Evolutionary conservation across 2,888 invertebrate species (phyloP).

Genomic region (Brachycybe producta): DNA sequence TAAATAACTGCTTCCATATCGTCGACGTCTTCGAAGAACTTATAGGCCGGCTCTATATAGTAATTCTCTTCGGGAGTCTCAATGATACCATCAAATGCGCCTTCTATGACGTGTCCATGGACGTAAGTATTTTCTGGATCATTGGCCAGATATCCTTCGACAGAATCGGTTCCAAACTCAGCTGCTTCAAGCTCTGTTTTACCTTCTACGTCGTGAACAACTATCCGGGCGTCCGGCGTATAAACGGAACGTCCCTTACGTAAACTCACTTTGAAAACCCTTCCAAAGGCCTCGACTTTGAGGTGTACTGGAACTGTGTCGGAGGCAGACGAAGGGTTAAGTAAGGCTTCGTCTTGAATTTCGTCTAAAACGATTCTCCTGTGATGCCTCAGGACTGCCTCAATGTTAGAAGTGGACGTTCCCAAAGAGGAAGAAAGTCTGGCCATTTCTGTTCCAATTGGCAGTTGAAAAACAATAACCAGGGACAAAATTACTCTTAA

Average conservation of each 20-base stretch:
- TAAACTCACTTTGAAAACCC: not conserved
- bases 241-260: not conserved
- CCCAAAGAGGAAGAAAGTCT: no score
- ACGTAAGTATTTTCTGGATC: not conserved
- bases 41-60: not conserved
- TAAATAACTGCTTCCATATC: constrained; percentile 6
- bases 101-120: not conserved
- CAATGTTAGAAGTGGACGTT: no score
- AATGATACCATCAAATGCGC: constrained; percentile 4
- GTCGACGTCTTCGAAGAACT: not conserved
- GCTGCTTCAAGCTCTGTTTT: not conserved
- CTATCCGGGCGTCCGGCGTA: constrained; percentile 5
- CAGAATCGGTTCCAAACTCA: not conserved
- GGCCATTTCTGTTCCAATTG: no score
- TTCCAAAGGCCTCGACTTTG: no score
- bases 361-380: no score
- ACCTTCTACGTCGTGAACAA: not conserved
- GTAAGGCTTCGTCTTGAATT: not conserved
- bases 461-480: no score
- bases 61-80: not conserved
- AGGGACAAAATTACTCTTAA: no score
- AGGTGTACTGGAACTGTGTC: no score
- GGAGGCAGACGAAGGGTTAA: no score
- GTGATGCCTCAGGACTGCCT: no score
- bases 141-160: not conserved